Evolutionary conservation across 1,140 invertebrate genomes (phyloP), one percentile per base, ranked within the genome.

Genomic region (Musca domestica): DNA sequence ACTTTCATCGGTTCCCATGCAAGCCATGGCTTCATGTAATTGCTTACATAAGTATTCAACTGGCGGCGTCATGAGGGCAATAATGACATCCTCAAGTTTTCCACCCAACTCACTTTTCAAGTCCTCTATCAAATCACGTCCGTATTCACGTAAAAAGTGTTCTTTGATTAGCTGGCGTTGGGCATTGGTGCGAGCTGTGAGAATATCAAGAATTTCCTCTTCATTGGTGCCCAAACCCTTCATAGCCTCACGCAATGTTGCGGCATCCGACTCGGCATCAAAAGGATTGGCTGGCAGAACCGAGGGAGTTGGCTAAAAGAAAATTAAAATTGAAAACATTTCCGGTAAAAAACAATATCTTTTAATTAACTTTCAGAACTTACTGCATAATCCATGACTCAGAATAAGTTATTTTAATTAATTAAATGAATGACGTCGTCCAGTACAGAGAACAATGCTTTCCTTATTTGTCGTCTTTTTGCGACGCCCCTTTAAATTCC

Each of bases 211-310:
- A 65, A 94, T 90, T 9, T 87, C 84, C 73, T 91, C 84, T 80
- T 93, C 92, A 74, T 93, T 88, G 2, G 91, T 93, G 1, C 91
- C 89, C 49, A 92, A 85, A 25, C 93, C 86, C 75, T 91, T 89
- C 90, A 94, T 93, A 2, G 92, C 91, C 25, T 84, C 86, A 27
- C 91, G 81, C 2, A 94, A 81, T 1, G 86, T 82, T 70, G 87
- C 86, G 1, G 89, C 91, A 82, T 93, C 91, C 71, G 86, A 82
- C 1, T 84, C 79, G 2, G 89, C 86, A 77, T 89, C 88, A 78
- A 91, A 91, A 69, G 84, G 83, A 12, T 83, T 73, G 22, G 82
- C 77, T 12, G 87, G 85, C 27, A 81, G 76, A 14, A 92, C 85
- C 14, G 88, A 89, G 56, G 88, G 88, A 54, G 84, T 81, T 64